Evolutionary conservation across 2,888 invertebrate genomes (phyloP).

Genomic region (Drosophila stalkeri): DNA sequence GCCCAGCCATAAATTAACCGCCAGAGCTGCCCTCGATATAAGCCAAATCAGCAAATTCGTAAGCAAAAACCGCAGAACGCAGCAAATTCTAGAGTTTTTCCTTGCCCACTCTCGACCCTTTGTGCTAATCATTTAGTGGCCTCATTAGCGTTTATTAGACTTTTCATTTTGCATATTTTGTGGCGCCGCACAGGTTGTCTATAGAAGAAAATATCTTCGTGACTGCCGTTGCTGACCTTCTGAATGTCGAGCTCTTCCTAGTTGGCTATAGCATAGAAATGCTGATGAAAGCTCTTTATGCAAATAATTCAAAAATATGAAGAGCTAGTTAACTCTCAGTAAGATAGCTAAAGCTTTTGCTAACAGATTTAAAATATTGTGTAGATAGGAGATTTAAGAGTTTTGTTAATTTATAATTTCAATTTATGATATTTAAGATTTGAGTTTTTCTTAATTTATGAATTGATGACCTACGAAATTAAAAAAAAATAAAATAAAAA

Average conservation of each 20-base stretch:
- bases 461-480: no score
- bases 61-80: conserved; percentile 34
- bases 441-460: no score
- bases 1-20: conserved; percentile 37
- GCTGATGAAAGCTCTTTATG: conserved; percentile 5
- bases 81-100: conserved; percentile 3
- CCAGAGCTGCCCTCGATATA: conserved; percentile 35
- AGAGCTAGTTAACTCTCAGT: background rate
- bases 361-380: background rate
- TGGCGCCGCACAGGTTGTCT: conserved; percentile 7
- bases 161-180: conserved; percentile 63
- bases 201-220: conserved; percentile 19
- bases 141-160: conserved; percentile 71
- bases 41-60: conserved; percentile 65
- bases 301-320: conserved; percentile 1
- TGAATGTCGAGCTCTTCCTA: background rate
- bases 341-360: background rate
- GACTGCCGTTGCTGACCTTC: conserved; percentile 33
- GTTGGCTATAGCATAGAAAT: background rate
- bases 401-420: background rate
- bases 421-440: no score
- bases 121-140: conserved; percentile 51
- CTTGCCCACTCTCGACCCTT: conserved; percentile 11
- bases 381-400: background rate
- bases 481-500: no score